Evolutionary conservation across 1,140 invertebrate genomes (phyloP).

Genomic region (Ridgeia piscesae): DNA sequence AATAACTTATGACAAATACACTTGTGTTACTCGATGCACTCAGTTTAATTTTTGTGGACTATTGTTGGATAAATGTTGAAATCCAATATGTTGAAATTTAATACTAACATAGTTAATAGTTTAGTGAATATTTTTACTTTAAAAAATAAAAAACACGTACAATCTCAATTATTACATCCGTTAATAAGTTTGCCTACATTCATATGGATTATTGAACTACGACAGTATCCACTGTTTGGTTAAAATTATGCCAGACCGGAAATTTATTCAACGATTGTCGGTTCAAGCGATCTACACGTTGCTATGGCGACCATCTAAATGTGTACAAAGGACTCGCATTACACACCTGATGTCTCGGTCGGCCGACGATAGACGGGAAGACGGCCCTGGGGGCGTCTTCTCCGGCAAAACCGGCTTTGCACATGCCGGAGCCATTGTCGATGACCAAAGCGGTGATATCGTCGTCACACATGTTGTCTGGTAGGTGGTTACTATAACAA

Average conservation of each 20-base stretch:
- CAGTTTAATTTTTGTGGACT: no score
- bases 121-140: no score
- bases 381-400: slow-evolving; percentile 93
- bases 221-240: no score
- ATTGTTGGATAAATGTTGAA: no score
- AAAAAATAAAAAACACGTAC: no score
- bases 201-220: not conserved
- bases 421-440: slow-evolving; percentile 91
- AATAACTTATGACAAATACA: no score
- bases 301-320: not conserved
- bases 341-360: slow-evolving; percentile 76
- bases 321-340: not conserved
- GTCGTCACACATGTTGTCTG: slow-evolving; percentile 64
- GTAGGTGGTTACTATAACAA: not conserved
- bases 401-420: slow-evolving; percentile 89
- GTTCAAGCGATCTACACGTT: not conserved
- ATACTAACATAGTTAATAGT: not conserved
- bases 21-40: no score
- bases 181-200: not conserved
- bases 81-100: not conserved
- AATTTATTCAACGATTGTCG: not conserved
- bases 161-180: no score
- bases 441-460: slow-evolving; percentile 82
- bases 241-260: not conserved
- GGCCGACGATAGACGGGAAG: slow-evolving; percentile 91